Evolutionary conservation across 1,140 invertebrate species (phyloP).

Genomic region (Ectropis grisescens): DNA sequence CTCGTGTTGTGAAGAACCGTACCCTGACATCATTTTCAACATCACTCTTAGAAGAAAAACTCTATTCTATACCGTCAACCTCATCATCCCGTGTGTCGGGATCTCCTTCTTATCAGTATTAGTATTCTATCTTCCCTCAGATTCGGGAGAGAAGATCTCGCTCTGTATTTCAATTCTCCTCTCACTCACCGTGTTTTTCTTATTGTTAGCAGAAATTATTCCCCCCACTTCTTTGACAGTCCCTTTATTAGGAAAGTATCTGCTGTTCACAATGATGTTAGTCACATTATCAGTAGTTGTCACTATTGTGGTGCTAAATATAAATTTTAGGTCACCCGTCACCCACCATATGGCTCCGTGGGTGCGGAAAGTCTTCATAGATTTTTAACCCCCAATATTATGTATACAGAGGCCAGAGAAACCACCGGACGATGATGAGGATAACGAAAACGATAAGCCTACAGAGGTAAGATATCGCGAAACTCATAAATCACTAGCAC

Average conservation of each 20-base stretch:
- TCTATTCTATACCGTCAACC: constrained; percentile 97
- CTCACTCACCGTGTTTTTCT: constrained; percentile 98
- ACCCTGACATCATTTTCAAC: constrained; percentile 98
- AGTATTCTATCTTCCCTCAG: constrained; percentile 98
- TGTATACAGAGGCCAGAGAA: constrained; percentile 88
- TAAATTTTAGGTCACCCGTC: constrained; percentile 98
- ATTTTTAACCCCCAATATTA: constrained; percentile 88
- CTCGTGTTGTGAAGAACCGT: constrained; percentile 92
- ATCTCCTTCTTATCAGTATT: constrained; percentile 97
- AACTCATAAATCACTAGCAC: constrained; percentile 6
- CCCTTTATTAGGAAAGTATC: constrained; percentile 97
- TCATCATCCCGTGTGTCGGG: constrained; percentile 96
- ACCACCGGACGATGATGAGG: constrained; percentile 71
- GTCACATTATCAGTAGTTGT: constrained; percentile 98
- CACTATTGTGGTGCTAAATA: constrained; percentile 97
- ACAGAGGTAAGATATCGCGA: constrained; percentile 71
- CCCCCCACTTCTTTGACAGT: constrained; percentile 99
- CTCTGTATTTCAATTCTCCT: constrained; percentile 98
- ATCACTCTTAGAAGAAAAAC: constrained; percentile 96
- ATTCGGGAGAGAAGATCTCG: constrained; percentile 97
- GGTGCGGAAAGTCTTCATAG: constrained; percentile 91
- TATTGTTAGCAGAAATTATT: constrained; percentile 97
- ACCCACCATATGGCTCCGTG: constrained; percentile 95
- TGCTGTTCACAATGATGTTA: constrained; percentile 99
- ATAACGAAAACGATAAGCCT: constrained; percentile 75